Evolutionary conservation across 1,140 invertebrate genomes (phyloP), one percentile per base, ranked within the genome.

Genomic region (Drosophila seguyi): DNA sequence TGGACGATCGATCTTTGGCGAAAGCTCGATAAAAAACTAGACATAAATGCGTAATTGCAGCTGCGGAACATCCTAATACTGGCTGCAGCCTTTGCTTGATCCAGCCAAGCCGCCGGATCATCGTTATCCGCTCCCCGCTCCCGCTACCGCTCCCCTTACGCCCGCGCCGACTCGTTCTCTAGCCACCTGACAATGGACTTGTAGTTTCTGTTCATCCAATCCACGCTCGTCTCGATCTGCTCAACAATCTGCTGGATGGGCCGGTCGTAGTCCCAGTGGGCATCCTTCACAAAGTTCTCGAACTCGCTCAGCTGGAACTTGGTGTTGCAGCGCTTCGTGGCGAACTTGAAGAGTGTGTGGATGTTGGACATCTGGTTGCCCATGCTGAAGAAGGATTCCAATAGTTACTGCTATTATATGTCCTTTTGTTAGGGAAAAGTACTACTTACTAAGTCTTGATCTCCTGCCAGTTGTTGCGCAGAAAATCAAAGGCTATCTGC

Each of bases 131-230:
- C n/a, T 50, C 10, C n/a, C 13, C 18, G 25, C 29, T 52, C 2
- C 13, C 14, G 25, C 22, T 47, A 6, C 20, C 20, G 45, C 60
- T 25, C 18, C 31, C 20, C 7, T 61, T 63, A 62, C 34, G 42
- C 52, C 45, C 42, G 56, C 4, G 42, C 60, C 27, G 52, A 56
- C 18, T 90, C 85, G 3, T 58, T 65, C 41, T 85, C 85, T 18
- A 98, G 84, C 97, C 97, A 98, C 16, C 95, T 92, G 1, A 95
- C 93, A 41, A 98, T 97, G 0, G 93, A 93, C 18, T 94, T 93
- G 77, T 96, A 96, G 93, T 98, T 96, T 53, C 93, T 94, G 22
- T 96, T 93, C 94, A 97, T 95, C 97, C 97, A 98, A 55, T 95
- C 94, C 0, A 97, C 95, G 83, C 98, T 98, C 4, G 96, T 95